Conservation (phyloP, 2,113 vertebrate genomes). For the Lathamus discolor region DNA sequence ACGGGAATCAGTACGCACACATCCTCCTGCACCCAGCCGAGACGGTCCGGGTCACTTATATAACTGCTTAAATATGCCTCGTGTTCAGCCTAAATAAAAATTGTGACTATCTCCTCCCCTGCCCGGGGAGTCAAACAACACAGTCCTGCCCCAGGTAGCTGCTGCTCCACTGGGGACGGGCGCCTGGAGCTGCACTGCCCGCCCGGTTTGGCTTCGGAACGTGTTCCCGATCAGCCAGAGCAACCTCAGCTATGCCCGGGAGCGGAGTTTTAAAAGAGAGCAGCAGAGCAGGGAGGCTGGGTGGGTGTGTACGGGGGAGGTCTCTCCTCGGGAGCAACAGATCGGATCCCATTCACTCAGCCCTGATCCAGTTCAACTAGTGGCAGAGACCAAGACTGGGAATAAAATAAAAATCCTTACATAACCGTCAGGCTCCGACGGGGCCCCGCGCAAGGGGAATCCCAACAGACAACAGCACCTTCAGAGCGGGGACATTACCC, state of each 20-base stretch:
- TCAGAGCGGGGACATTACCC: background rate
- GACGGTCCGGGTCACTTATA: constrained; percentile 46
- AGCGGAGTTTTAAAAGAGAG: background rate
- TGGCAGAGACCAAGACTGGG: constrained; percentile 50
- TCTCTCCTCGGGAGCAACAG: background rate
- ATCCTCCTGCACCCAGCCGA: background rate
- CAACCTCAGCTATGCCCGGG: background rate
- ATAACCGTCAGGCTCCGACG: constrained; percentile 47
- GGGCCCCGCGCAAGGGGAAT: constrained; percentile 40
- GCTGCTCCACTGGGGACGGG: background rate
- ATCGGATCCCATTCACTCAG: constrained; percentile 38
- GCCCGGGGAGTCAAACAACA: constrained; percentile 25
- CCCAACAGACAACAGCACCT: constrained; percentile 56
- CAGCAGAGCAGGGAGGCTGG: background rate
- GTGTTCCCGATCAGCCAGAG: background rate
- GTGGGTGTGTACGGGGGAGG: constrained; percentile 16
- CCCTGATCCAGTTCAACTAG: constrained; percentile 65
- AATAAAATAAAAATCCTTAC: constrained; percentile 68
- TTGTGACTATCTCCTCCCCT: constrained; percentile 39
- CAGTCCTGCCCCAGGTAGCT: background rate
- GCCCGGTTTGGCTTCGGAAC: rapidly evolving
- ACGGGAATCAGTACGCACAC: background rate
- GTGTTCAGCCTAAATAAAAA: constrained; percentile 36
- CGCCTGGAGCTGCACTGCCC: background rate
- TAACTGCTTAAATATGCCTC: constrained; percentile 56